Conservation (phyloP, 2,888 invertebrate species). For the Agrenia bidenticulata region DNA sequence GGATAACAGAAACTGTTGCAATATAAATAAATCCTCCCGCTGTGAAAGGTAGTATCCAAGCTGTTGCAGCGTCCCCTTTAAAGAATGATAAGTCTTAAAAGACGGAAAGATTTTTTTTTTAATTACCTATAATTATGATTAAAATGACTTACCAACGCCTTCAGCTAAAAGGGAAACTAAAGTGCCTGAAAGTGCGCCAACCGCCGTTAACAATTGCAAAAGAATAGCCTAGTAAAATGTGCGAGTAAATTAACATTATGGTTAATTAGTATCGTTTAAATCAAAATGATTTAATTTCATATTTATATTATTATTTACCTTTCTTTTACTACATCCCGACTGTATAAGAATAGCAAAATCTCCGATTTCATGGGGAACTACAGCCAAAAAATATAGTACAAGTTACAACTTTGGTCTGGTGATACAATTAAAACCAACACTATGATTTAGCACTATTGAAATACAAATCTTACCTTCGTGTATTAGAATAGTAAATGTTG, state of each 20-base stretch:
- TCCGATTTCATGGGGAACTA: constrained; percentile 95
- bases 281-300: constrained; percentile 20
- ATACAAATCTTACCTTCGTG: constrained; percentile 69
- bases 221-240: constrained; percentile 74
- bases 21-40: constrained; percentile 99
- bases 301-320: constrained; percentile 59
- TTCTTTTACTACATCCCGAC: constrained; percentile 88
- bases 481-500: constrained; percentile 91
- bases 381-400: not conserved
- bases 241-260: no score
- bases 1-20: constrained; percentile 97
- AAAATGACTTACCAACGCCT: constrained; percentile 60
- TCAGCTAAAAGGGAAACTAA: constrained; percentile 81
- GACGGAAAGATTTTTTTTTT: not conserved
- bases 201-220: constrained; percentile 87
- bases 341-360: constrained; percentile 98
- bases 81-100: constrained; percentile 10
- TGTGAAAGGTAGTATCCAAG: constrained; percentile 94
- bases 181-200: constrained; percentile 93
- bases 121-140: not conserved
- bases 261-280: constrained; percentile 6
- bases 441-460: not conserved
- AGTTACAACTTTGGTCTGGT: no score
- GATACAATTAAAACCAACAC: no score
- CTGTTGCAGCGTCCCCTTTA: constrained; percentile 68